Base-by-base conservation (phyloP, 1,140 invertebrate genomes). In the Dendrolimus punctatus region DNA sequence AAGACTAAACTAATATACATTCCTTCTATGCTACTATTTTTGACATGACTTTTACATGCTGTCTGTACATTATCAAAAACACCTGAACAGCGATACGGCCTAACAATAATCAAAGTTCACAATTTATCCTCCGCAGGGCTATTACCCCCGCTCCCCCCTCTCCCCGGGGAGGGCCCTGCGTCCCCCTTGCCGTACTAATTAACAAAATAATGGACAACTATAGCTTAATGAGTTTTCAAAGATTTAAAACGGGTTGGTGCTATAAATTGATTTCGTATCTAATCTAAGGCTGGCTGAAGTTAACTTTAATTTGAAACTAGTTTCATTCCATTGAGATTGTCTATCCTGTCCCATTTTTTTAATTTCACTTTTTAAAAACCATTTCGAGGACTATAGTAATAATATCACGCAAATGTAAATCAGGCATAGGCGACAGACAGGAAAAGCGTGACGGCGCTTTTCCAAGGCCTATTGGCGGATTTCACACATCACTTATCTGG, bases 81-180 rank as follows among this genome's bases (percentile, higher is more conserved):
- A 71, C 70, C 70, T 71, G 70, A 65, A 65, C 57, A 49, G 53
- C 56, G 58, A 40, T 49, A 53, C 57, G 57, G 58, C 62, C 55
- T 71, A 76, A 76, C 73, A 76, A 76, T 76, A 76, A 74, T 66
- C 67, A 57, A 60, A 70, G 66, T 65, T 64, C 55, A 62, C 63
- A 68, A 73, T 73, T 72, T 70, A 76, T 70, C 57, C 61, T 55
- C 52, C 58, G 23, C 23, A 23, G 23, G 23, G 23, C 23, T 23
- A 23, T 23, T 23, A 57, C 62, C 57, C 59, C 66, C 63, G 68
- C 62, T 66, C 60, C 55, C 55, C 49, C 39, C 51, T 40, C 40
- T 45, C 46, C 55, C 55, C 53, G 55, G 8, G n/a, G 47, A 6
- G 4, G 10, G 23, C 9, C 38, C 42, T 42, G 40, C n/a, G 40